Base-by-base conservation (phyloP, 2,113 vertebrate genomes). In the Paradoxurus hermaphroditus region DNA sequence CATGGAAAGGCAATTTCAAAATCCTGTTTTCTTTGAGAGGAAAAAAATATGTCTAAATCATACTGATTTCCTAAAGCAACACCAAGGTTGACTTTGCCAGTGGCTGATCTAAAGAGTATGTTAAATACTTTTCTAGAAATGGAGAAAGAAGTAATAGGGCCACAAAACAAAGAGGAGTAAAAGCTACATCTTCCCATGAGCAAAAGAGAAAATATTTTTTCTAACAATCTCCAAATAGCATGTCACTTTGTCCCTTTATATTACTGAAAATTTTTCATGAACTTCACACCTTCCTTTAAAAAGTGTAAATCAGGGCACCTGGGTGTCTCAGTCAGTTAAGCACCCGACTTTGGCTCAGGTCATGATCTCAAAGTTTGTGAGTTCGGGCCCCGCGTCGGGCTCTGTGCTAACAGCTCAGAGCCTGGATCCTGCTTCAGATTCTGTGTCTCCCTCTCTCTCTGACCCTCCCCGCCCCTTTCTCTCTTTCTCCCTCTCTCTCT, bases 61-160 rank as follows among this genome's bases (percentile, higher is more conserved):
- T 82, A 95, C 70, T 96, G 62, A 97, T 94, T 59, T 98, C 93
- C 87, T 96, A 97, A 96, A 92, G 68, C 85, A 95, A 11, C 53
- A 68, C 83, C 94, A 79, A 67, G 10, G 5, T 90, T 97, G 95
- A 83, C 96, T 97, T 96, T 97, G 84, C 86, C 2, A 87, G 4
- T 91, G 39, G 53, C 81, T 86, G 21, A 97, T 82, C 72, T 97
- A 93, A 97, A 94, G 63, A 53, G 7, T 70, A 14, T 44, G 21
- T 81, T 49, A 25, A 34, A 41, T 25, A 31, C 21, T 27, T 86
- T 91, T 81, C 86, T 83, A 81, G 79, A 18, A 27, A 39, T 70
- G 34, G 27, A 51, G 51, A 91, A 86, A 78, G n/a, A 44, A 41
- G 18, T 51, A 25, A 31, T 25, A 41, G 27, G 36, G 16, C 77